Base-by-base conservation (phyloP, 1,140 invertebrate genomes). In the Parapsyche elsis region DNA sequence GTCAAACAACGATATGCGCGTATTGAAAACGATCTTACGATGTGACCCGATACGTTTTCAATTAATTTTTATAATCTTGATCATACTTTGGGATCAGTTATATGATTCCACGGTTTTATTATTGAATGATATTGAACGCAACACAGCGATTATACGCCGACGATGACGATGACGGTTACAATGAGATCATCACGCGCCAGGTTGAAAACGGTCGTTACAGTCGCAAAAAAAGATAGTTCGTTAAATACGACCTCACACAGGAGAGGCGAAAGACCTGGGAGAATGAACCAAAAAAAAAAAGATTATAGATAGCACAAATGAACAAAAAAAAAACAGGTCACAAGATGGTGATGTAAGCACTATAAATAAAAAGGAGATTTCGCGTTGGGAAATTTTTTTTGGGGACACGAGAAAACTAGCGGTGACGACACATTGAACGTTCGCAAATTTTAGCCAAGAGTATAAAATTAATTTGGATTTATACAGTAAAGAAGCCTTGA, bases 321-420 rank as follows among this genome's bases (percentile, higher is more conserved):
- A 77, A 73, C 14, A 38, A 21, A 46, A 23, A 75, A 45, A 12
- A 61, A 77, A 53, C 75, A 30, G 75, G 75, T 77, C 75, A 44
- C 44, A 38, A n/a, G 9, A 21, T 21, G 14, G 45, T 77, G 75
- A 77, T 53, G 75, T 64, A 64, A 57, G 2, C 12, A 67, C 24
- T 67, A 67, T 24, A 67, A 67, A 45, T 77, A 77, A 64, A 77
- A 76, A 76, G n/a, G 16, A 75, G 70, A 73, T 38, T 73, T 73
- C 46, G 16, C n/a, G 49, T 75, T 75, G 46, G n/a, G 49, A 24
- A 57, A 75, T n/a, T 57, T 75, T 57, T 75, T 4, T 57, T 57
- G 44, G n/a, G 46, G 19, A 21, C 46, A 57, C 9, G 7, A 67
- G 21, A 67, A 26, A 67, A 38, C 30, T 38, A 38, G 30, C 30